These are phyloP conservation scores for Coreius guichenoti DNA, from an alignment of 2,797 vertebrate genomes.

Conservation along the genomic window DNA sequence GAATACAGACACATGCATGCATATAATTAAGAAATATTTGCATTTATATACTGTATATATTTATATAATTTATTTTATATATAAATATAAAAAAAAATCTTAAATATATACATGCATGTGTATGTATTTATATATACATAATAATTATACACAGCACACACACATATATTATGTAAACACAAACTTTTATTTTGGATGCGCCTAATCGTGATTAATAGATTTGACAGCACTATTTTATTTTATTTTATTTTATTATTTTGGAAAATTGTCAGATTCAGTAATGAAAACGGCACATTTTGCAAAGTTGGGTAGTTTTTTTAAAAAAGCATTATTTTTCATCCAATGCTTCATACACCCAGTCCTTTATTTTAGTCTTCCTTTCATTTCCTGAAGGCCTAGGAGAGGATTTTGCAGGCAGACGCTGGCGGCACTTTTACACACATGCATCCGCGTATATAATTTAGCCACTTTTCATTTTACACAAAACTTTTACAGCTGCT, in stretches of 20 bases:
- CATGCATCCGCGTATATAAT: slow-evolving; percentile 6
- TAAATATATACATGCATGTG: no score
- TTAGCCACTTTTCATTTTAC: slow-evolving; percentile 27
- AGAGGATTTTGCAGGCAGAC: slow-evolving; percentile 48
- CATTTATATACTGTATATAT: no score
- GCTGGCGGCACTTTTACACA: slow-evolving; percentile 20
- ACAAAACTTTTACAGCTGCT: background rate
- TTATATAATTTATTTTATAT: no score
- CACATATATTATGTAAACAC: no score
- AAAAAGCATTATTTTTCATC: background rate
- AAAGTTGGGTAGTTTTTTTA: background rate
- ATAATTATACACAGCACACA: no score
- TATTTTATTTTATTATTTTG: background rate
- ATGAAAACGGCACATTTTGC: background rate
- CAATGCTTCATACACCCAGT: background rate
- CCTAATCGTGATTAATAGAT: no score
- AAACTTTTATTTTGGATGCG: no score
- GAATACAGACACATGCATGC: no score
- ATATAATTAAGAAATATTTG: no score
- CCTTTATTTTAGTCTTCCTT: slow-evolving; percentile 42
- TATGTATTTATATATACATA: no score
- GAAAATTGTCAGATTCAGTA: background rate
- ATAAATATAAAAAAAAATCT: no score
- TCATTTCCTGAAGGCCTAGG: slow-evolving; percentile 65
- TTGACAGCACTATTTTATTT: background rate